Base-by-base conservation (phyloP, 2,113 vertebrate genomes). In the Mobula birostris region DNA sequence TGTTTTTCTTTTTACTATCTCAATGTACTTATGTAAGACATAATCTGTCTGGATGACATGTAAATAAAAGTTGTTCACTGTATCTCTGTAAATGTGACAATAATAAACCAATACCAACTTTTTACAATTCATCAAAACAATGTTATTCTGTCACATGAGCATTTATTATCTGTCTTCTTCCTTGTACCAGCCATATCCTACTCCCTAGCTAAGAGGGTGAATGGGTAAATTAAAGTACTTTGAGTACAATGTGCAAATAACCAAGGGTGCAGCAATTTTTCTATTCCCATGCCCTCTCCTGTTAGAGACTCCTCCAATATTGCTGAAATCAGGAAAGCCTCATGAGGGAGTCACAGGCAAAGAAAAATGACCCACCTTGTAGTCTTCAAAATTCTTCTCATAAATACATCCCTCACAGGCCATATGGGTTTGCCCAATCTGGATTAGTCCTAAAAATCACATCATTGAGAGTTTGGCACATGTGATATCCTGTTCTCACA, bases 41-140 rank as follows among this genome's bases (percentile, higher is more conserved):
- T 48, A 4, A 48, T 48, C 48, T 48, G 48, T 2, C 48, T 48
- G 48, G 48, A 48, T 48, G 48, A 2, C 48, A 48, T 48, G 48
- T 48, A 48, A 48, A 4, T 48, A 48, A 48, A 48, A 48, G 48
- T 48, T 48, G 48, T 48, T 48, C 48, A 48, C 48, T 48, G 48
- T 48, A 48, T 48, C 48, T 48, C 48, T 48, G 48, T 48, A 48
- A 2, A 48, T 48, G 48, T 48, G 48, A 48, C 48, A 48, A 48
- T 48, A 48, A 1, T 48, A 48, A 48, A 48, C 48, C 48, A 4
- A 48, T 48, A 48, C 48, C 58, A 61, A 61, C 58, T 29, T 32
- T 88, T 88, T 88, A 88, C 61, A 63, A 5, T 90, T 87, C 12
- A 90, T 88, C n/a, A 66, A 63, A 90, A 66, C 85, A 90, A 90